Base-by-base conservation (phyloP, 1,140 invertebrate genomes). In the Tetranychus cinnabarinus region DNA sequence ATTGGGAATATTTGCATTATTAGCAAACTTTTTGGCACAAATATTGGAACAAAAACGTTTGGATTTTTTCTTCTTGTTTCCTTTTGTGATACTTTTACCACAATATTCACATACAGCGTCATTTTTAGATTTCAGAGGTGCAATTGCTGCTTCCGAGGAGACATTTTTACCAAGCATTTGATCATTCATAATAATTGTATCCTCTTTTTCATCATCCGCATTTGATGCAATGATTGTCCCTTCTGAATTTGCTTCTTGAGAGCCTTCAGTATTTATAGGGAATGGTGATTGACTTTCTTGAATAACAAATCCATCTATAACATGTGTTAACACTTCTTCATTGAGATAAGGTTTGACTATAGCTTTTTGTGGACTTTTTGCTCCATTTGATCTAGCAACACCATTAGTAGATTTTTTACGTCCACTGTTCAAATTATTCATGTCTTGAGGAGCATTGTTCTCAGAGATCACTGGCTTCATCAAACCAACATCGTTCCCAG, bases 251-350 rank as follows among this genome's bases (percentile, higher is more conserved):
- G 2, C 5, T 52, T 52, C 5, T 52, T 47, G 7, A 15, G n/a
- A 52, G 31, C 31, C 57, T 13, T 35, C 36, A 12, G 15, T 59
- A 50, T 57, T 62, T 45, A 69, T 63, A 13, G 67, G 67, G 59
- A 69, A 69, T n/a, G 68, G 68, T 52, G 65, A 65, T 23, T 66
- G 59, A 45, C 79, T 79, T 77, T 97, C 92, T 73, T 93, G 89
- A 67, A 97, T 96, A 3, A 96, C 85, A 72, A 90, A 95, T 31
- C 90, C 91, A 74, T 95, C 91, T 61, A 97, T 95, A 2, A 95
- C 86, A 71, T 97, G 92, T 0, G 90, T 96, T 10, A 96, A 74
- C 2, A 96, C 86, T 70, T 95, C 89, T 0, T 52, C 50, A 52
- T 52, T 52, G n/a, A 52, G 12, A 33, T 31, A 52, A 52, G 50